Conservation (phyloP, 2,888 invertebrate genomes). For the Tanypteryx hageni region DNA sequence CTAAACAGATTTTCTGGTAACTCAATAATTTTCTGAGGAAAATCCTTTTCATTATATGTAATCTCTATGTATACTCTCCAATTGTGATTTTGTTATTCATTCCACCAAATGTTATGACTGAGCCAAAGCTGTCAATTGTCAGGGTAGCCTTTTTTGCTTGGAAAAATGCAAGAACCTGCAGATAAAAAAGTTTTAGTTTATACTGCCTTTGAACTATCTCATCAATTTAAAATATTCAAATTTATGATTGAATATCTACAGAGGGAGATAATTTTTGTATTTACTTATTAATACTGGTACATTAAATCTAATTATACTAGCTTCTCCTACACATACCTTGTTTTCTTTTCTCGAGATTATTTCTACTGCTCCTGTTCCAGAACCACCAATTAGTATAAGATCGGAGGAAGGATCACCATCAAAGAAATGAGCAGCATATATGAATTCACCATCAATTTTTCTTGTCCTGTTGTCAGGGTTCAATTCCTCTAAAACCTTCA, state of each 20-base stretch:
- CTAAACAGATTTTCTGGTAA: too few species aligned
- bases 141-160: conserved; percentile 72
- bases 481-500: conserved; percentile 76
- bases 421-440: conserved; percentile 78
- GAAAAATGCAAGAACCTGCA: conserved; percentile 71
- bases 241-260: background rate
- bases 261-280: background rate
- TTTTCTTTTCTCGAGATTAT: conserved; percentile 72
- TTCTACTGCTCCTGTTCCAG: conserved; percentile 73
- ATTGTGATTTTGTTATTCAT: conserved; percentile 72
- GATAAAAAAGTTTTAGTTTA: conserved; percentile 56
- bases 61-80: conserved; percentile 70
- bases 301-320: background rate
- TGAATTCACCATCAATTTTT: conserved; percentile 78
- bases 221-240: background rate
- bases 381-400: conserved; percentile 72
- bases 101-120: conserved; percentile 72
- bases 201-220: background rate
- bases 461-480: conserved; percentile 77
- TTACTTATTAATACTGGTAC: background rate
- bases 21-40: too few species aligned
- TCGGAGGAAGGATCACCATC: conserved; percentile 72
- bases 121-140: conserved; percentile 71
- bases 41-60: too few species aligned
- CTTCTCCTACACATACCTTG: conserved; percentile 68